A percentile compares a stretch with the other conserved stretches of the same genome.
Conservation (phyloP, 2,888 invertebrate species). For the Lasioglossum vierecki region DNA sequence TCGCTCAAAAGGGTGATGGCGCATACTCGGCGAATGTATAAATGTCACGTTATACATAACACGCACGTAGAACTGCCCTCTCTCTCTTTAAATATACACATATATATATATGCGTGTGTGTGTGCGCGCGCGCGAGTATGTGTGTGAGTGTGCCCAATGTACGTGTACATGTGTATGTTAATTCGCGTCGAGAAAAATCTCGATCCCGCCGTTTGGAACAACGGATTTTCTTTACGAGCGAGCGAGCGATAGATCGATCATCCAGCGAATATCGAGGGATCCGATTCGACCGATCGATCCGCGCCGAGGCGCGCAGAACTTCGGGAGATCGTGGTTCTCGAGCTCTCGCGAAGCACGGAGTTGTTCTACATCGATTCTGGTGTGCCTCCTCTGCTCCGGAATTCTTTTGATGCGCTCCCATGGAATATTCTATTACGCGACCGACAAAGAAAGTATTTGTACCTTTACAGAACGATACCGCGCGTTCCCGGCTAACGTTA, state of each 20-base stretch:
- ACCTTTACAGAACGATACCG: background rate
- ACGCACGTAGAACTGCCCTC: constrained; percentile 55
- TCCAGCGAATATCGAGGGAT: background rate
- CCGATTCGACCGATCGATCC: background rate
- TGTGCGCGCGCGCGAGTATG: background rate
- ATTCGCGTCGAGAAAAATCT: constrained; percentile 37
- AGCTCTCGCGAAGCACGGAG: constrained; percentile 39
- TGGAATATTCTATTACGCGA: background rate
- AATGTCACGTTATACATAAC: constrained; percentile 75
- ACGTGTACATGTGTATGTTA: constrained; percentile 33
- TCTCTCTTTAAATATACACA: background rate
- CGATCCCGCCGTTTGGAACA: background rate
- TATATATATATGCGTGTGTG: constrained; percentile 11
- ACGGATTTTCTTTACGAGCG: background rate
- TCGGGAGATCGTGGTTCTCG: background rate
- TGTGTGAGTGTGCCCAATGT: background rate
- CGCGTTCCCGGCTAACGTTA: background rate
- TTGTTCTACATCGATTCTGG: background rate
- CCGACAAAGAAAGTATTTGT: background rate
- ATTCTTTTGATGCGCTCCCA: background rate
- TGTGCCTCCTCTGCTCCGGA: background rate
- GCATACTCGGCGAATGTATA: constrained; percentile 67
- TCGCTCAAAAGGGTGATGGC: constrained; percentile 69
- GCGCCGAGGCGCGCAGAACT: background rate
- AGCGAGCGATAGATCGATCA: background rate